phyloP scores from a whole-genome alignment of 2,797 vertebrate species.

The Momotus momota region DNA sequence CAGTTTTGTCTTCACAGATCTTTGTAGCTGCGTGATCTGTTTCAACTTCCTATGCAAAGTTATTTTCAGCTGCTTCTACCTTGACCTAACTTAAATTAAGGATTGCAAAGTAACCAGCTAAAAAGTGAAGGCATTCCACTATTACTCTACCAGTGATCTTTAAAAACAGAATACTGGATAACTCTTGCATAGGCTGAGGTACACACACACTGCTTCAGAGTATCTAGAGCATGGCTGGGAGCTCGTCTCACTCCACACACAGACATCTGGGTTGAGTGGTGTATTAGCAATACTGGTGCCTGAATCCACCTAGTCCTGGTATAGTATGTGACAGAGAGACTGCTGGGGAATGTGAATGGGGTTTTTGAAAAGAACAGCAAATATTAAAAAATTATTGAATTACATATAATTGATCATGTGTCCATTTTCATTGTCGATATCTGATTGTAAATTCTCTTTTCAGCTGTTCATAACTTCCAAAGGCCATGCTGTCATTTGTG shows the following conservation, averaged over 20 bases:
- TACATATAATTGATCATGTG: neutral
- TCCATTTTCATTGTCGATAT: neutral
- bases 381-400: neutral
- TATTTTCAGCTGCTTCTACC: neutral
- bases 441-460: neutral
- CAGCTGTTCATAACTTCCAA: neutral
- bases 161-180: neutral
- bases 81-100: neutral
- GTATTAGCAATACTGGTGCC: neutral
- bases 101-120: neutral
- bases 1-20: neutral
- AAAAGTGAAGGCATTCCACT: neutral
- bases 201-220: neutral
- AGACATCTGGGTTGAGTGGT: neutral
- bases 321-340: neutral
- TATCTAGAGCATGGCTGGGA: neutral
- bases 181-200: neutral
- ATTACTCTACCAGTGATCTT: neutral
- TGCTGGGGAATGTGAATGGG: neutral
- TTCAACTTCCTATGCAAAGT: neutral
- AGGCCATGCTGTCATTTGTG: neutral
- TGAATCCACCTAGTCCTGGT: neutral
- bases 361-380: neutral
- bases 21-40: neutral
- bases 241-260: neutral